A percentile compares a stretch with the other conserved stretches of the same genome.
These are phyloP conservation scores for Leucoraja ocellata DNA, from an alignment of 2,797 vertebrate species.

Conservation along the genomic window DNA sequence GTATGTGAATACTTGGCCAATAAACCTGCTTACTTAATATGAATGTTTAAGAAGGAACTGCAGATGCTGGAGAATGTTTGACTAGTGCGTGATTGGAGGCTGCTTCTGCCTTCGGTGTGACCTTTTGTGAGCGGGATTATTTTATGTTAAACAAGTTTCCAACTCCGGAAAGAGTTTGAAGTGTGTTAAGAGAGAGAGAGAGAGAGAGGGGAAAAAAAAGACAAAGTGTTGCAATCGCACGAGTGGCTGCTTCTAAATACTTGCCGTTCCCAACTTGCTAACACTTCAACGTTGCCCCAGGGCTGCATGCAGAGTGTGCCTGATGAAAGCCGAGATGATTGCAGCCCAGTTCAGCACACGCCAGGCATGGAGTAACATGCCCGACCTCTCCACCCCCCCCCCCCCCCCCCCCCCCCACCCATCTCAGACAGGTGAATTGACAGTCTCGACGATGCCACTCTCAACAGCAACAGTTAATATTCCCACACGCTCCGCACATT, in stretches of 20 bases:
- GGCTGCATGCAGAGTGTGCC: constrained; percentile 7
- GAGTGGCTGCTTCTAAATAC: not conserved
- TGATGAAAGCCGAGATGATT: constrained; percentile 1
- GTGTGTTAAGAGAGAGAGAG: too few species aligned
- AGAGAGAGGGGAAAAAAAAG: too few species aligned
- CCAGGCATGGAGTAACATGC: constrained; percentile 47
- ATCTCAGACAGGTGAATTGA: constrained; percentile 32
- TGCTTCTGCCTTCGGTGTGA: too few species aligned
- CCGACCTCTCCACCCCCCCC: constrained; percentile 43
- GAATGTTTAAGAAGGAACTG: too few species aligned
- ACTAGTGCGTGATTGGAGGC: too few species aligned
- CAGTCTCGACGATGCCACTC: constrained; percentile 3
- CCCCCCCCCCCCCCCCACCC: not conserved
- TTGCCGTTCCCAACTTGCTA: not conserved
- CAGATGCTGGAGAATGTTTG: too few species aligned
- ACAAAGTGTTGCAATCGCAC: not conserved
- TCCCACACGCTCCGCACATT: constrained; percentile 6
- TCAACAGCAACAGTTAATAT: not conserved
- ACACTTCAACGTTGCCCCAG: not conserved
- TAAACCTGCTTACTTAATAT: too few species aligned
- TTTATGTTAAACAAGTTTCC: not conserved
- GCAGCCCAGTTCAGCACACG: constrained; percentile 19
- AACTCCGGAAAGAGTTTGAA: not conserved
- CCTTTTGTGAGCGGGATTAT: not conserved
- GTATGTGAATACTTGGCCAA: too few species aligned